phyloP scores from a whole-genome alignment of 2,113 vertebrate species.

The Ctenomys sociabilis region DNA sequence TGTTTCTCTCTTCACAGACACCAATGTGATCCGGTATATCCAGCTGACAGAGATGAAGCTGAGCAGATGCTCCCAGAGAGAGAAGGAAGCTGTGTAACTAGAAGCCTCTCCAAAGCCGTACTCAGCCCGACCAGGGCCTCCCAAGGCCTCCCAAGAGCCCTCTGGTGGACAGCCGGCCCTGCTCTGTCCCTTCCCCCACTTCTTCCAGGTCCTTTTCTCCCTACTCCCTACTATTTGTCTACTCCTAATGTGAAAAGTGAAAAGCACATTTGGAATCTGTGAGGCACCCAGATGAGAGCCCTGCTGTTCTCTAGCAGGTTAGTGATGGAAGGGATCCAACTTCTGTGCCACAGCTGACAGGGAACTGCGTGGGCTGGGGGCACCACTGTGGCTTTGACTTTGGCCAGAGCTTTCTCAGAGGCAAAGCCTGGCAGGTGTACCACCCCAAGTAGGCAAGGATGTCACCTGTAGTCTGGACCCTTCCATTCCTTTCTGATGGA shows the following conservation, averaged over 20 bases:
- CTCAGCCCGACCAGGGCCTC: constrained; percentile 71
- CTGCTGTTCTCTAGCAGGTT: constrained; percentile 58
- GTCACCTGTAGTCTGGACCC: background rate
- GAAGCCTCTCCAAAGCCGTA: constrained; percentile 73
- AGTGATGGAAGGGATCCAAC: background rate
- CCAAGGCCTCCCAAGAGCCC: constrained; percentile 68
- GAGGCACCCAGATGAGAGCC: constrained; percentile 63
- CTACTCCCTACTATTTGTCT: constrained; percentile 66
- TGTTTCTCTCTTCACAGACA: constrained; percentile 90
- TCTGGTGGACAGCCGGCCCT: constrained; percentile 62
- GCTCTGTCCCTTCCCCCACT: constrained; percentile 76
- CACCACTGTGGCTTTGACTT: background rate
- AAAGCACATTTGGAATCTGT: constrained; percentile 61
- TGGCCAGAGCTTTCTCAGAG: background rate
- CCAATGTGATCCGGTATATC: constrained; percentile 98
- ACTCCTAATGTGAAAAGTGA: constrained; percentile 70
- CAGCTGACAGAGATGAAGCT: constrained; percentile 99
- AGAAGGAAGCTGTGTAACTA: constrained; percentile 93
- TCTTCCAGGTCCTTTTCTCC: constrained; percentile 55
- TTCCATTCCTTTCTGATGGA: background rate
- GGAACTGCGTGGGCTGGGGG: background rate
- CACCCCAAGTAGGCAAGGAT: background rate
- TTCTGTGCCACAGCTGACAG: background rate
- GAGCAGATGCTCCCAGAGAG: constrained; percentile 94
- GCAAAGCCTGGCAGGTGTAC: background rate